Base-by-base conservation (phyloP, 2,797 vertebrate genomes). In the Odontamblyopus rebecca region DNA sequence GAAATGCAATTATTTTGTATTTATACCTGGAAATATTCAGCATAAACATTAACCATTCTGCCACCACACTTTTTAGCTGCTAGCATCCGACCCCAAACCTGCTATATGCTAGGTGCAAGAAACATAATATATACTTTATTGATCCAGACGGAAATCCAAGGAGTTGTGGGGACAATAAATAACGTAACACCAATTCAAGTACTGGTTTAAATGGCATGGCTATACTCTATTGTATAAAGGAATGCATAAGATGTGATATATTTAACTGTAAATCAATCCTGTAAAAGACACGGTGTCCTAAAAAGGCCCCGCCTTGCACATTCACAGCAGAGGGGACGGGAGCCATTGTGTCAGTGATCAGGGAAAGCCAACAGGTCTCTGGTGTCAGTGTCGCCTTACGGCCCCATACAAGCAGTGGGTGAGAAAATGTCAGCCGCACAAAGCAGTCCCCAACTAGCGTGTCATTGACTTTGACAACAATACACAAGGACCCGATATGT, bases 331-430 rank as follows among this genome's bases (percentile, higher is more conserved):
- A 73, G 41, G 23, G 19, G 50, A 4, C 0, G 7, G 35, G 69
- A 84, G 48, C 70, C 64, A 51, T 76, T 82, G 69, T 78, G 18
- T 16, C 67, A 1, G 1, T 0, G 53, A 72, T 61, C 15, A 68
- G 75, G 81, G 68, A 79, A 84, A 78, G 74, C 71, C 76, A 72
- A 74, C 51, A 71, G 71, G 68, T 79, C 73, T 88, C 80, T 13
- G 3, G 82, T 88, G 88, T 79, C 86, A 74, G 87, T 87, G 74
- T 90, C 70, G 44, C 38, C 63, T 93, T 86, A 84, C 89, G 50
- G 15, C 78, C 30, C 73, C 50, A 76, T 78, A 75, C 72, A 84
- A 67, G 8, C 38, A 0, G 18, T 0, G 72, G 82, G 73, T 86
- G 89, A 87, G 86, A 90, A 89, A 82, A 70, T n/a, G 64, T 12